Base-by-base conservation (phyloP, 2,797 vertebrate species). In the Delichon dasypus region DNA sequence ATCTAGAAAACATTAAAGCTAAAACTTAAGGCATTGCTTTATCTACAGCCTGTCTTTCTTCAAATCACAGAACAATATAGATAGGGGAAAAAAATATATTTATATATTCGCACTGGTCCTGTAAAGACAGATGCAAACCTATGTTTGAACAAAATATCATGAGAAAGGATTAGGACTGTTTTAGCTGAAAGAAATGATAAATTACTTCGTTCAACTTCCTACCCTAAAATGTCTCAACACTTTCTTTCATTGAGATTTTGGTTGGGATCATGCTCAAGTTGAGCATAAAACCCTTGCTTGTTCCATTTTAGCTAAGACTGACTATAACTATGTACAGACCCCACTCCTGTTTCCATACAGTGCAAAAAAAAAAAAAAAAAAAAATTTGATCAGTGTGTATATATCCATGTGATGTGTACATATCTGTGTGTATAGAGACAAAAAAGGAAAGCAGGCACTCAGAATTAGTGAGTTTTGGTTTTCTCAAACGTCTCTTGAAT, bases 381-480 rank as follows among this genome's bases (percentile, higher is more conserved):
- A 40, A 45, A 53, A 50, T 5, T 5, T 13, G 16, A 45, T 68
- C 36, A 34, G 26, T 29, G 10, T 30, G 10, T 30, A 29, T 60
- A 48, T 26, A 51, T 45, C 21, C 10, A 23, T 7, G 6, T 45
- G 38, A 34, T 57, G 16, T 26, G 54, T 32, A 61, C 19, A 12
- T n/a, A 48, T 29, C 32, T 30, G 13, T 29, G 25, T 45, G 40
- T 47, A n/a, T 20, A 54, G 34, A 51, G 25, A 58, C 30, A 53
- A n/a, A 85, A 70, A 62, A 50, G 45, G 25, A 60, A 74, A 77
- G 44, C 20, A 64, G 44, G 25, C 20, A 47, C 32, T 73, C 57
- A 25, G 42, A 70, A 60, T 90, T 76, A 88, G 34, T 32, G 48
- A 77, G 25, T 47, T 93, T 36, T 85, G 93, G 81, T 94, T 94